Base-by-base conservation (phyloP, 2,888 invertebrate species). In the Eumerus sabulonum region DNA sequence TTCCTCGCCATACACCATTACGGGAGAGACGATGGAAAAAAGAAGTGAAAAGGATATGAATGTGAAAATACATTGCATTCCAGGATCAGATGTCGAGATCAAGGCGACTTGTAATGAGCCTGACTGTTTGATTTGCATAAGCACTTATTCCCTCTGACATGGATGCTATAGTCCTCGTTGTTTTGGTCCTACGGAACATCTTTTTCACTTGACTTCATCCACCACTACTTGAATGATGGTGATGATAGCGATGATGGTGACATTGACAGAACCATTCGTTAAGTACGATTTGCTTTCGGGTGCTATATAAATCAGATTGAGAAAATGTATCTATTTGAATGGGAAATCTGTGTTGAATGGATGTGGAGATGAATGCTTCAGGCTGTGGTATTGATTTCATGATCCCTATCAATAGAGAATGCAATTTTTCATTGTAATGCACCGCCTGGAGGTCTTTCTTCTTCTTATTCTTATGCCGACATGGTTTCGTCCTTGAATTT, bases 91-190 rank as follows among this genome's bases (percentile, higher is more conserved):
- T 62, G 56, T 68, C 18, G 38, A 62, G 50, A 72, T 68, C 67
- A 68, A 73, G 73, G 73, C 68, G 57, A 40, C 68, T 70, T 74
- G 79, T 79, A 79, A 79, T 79, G 79, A 79, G 56, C 35, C 54
- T 59, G 47, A 64, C 73, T 59, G 70, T 64, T 74, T 70, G 68
- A 79, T 73, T 79, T 79, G 79, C 79, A 79, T 79, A 70, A 79
- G 9, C 40, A n/a, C n/a, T n/a, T 40, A 11, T 40, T 40, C n/a
- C n/a, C 40, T 2, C n/a, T 40, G 40, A 27, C 7, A 27, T 2
- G 27, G 7, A 2, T 27, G 27, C 27, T 27, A 27, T 27, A 7
- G 27, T 27, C 27, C 27, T 27, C 7, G 27, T 27, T 27, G 27
- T 27, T 27, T 7, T 27, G 2, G 3, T 27, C 27, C 7, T 27